phyloP scores from a whole-genome alignment of 1,140 invertebrate species.

The Hyles vespertilio region DNA sequence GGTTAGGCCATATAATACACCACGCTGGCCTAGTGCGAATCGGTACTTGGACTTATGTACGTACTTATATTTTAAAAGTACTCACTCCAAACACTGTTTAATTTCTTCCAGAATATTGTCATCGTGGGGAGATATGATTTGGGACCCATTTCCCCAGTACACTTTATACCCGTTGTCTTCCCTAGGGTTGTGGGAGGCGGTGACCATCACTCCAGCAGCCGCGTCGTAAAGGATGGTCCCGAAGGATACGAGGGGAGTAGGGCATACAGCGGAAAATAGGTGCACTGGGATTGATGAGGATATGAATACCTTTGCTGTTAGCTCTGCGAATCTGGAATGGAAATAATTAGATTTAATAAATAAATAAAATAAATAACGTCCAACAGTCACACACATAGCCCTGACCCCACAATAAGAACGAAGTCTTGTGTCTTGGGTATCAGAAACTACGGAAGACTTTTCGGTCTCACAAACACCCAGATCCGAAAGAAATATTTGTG shows the following conservation, averaged over 20 bases:
- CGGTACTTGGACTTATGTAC: too few relatives aligned
- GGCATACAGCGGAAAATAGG: constrained; percentile 88
- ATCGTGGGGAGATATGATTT: constrained; percentile 96
- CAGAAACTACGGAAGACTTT: too few relatives aligned
- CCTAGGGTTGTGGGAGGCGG: constrained; percentile 99
- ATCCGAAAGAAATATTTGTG: too few relatives aligned
- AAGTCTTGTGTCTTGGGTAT: too few relatives aligned
- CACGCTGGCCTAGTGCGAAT: too few relatives aligned
- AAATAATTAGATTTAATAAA: neutral
- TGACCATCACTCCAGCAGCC: constrained; percentile 94
- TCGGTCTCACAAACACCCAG: neutral
- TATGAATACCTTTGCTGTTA: constrained; percentile 91
- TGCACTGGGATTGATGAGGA: constrained; percentile 87
- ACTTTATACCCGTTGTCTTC: constrained; percentile 99
- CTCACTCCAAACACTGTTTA: constrained; percentile 81
- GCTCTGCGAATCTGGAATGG: constrained; percentile 89
- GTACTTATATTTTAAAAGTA: neutral
- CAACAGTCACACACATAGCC: too few relatives aligned
- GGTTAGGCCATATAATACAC: too few relatives aligned
- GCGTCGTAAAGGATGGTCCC: constrained; percentile 82
- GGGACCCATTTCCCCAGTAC: constrained; percentile 96
- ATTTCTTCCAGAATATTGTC: constrained; percentile 91
- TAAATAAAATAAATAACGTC: too few relatives aligned
- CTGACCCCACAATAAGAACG: too few relatives aligned
- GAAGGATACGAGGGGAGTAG: constrained; percentile 96